These are phyloP conservation scores for Drosophila burlai DNA, from an alignment of 1,140 invertebrate species.

Conservation along the genomic window DNA sequence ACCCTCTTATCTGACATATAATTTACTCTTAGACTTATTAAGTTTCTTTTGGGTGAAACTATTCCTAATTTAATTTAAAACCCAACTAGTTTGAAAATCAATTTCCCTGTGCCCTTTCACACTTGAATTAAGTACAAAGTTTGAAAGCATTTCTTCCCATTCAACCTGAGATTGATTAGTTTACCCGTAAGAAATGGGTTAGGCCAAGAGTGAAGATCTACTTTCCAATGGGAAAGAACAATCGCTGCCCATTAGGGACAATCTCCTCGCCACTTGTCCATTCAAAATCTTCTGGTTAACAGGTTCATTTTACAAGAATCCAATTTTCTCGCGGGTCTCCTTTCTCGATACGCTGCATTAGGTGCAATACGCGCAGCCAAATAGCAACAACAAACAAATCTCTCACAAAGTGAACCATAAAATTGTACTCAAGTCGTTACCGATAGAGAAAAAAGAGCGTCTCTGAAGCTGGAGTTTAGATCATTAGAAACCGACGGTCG, in stretches of 20 bases:
- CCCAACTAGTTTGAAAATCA: background rate
- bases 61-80: background rate
- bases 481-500: conserved; percentile 24
- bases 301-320: conserved; percentile 50
- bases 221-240: conserved; percentile 31
- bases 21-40: background rate
- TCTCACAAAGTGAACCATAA: conserved; percentile 59
- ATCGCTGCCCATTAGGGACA: conserved; percentile 21
- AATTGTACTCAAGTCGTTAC: conserved; percentile 54
- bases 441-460: conserved; percentile 11
- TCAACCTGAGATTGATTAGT: conserved; percentile 26
- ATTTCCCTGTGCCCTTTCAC: background rate
- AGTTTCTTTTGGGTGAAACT: background rate
- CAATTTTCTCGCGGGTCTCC: conserved; percentile 39
- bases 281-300: conserved; percentile 31
- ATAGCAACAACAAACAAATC: conserved; percentile 59
- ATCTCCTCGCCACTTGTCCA: conserved; percentile 41
- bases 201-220: conserved; percentile 6
- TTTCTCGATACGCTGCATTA: conserved; percentile 55
- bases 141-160: conserved; percentile 1
- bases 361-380: conserved; percentile 39
- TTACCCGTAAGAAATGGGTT: conserved; percentile 36
- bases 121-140: conserved; percentile 1
- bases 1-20: no score
- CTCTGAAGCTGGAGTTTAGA: conserved; percentile 12